Evolutionary conservation across 2,113 vertebrate genomes (phyloP).

Genomic region (Zonotrichia leucophrys): DNA sequence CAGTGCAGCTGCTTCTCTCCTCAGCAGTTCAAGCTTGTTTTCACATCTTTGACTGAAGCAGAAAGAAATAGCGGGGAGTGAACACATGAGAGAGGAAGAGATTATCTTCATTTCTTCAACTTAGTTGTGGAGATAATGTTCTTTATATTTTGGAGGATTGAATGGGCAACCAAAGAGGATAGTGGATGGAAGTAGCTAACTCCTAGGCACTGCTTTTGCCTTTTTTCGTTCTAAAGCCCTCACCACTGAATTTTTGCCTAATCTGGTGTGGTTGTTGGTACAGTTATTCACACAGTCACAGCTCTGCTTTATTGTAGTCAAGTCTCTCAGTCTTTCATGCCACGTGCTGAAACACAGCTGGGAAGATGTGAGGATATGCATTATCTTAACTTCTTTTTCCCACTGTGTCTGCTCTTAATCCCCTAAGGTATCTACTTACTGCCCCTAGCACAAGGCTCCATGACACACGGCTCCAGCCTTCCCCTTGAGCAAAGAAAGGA

Average conservation of each 20-base stretch:
- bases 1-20: constrained; percentile 36
- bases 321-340: not conserved
- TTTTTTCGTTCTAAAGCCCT: not conserved
- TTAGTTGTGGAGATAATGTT: not conserved
- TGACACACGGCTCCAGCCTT: not conserved
- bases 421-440: not conserved
- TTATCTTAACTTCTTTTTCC: not conserved
- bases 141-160: not conserved
- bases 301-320: not conserved
- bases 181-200: not conserved
- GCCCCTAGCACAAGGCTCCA: not conserved
- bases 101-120: not conserved
- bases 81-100: not conserved
- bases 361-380: not conserved
- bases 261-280: not conserved
- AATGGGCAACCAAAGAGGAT: not conserved
- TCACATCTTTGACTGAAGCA: not conserved
- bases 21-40: constrained; percentile 30
- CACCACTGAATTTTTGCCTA: not conserved
- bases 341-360: not conserved
- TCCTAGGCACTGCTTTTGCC: not conserved
- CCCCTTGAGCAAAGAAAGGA: not conserved
- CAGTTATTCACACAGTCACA: not conserved
- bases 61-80: not conserved
- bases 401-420: not conserved